Evolutionary conservation across 2,888 invertebrate genomes (phyloP).

Genomic region (Drosophila quinaria): DNA sequence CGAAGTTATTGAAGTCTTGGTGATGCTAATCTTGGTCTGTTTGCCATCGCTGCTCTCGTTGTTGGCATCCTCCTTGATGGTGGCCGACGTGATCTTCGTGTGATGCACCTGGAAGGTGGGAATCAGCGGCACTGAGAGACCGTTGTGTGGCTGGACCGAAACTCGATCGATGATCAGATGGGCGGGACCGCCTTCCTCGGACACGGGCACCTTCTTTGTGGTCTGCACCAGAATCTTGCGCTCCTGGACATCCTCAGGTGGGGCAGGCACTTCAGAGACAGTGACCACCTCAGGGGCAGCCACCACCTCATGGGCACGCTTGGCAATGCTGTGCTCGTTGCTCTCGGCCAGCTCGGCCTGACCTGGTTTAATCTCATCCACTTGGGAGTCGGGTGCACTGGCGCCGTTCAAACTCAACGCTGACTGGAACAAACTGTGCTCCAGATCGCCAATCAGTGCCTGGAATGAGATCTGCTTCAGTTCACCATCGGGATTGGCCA

Average conservation of each 20-base stretch:
- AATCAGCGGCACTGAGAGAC: conserved; percentile 61
- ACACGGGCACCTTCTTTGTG: conserved; percentile 71
- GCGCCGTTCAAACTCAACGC: conserved; percentile 76
- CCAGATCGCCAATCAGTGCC: conserved; percentile 80
- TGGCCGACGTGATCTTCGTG: conserved; percentile 70
- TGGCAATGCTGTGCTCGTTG: conserved; percentile 45
- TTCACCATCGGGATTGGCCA: conserved; percentile 61
- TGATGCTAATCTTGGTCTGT: conserved; percentile 75
- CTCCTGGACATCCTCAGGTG: conserved; percentile 36
- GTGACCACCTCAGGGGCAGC: neutral
- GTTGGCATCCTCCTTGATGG: conserved; percentile 64
- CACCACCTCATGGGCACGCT: conserved; percentile 53
- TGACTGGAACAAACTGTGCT: conserved; percentile 78
- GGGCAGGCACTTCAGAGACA: neutral
- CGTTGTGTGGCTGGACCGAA: conserved; percentile 73
- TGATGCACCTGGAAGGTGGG: conserved; percentile 80
- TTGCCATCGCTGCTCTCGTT: conserved; percentile 64
- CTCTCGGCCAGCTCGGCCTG: conserved; percentile 13
- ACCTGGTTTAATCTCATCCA: conserved; percentile 56
- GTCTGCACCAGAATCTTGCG: conserved; percentile 72
- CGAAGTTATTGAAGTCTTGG: conserved; percentile 72
- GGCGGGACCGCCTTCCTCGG: conserved; percentile 63
- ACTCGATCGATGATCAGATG: conserved; percentile 83
- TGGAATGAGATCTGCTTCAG: conserved; percentile 80
- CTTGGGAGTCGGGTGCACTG: conserved; percentile 58